Percentiles rank a stretch among this genome's conserved stretches.
Conservation (phyloP, 1,140 invertebrate species). For the Cydia fagiglandana region DNA sequence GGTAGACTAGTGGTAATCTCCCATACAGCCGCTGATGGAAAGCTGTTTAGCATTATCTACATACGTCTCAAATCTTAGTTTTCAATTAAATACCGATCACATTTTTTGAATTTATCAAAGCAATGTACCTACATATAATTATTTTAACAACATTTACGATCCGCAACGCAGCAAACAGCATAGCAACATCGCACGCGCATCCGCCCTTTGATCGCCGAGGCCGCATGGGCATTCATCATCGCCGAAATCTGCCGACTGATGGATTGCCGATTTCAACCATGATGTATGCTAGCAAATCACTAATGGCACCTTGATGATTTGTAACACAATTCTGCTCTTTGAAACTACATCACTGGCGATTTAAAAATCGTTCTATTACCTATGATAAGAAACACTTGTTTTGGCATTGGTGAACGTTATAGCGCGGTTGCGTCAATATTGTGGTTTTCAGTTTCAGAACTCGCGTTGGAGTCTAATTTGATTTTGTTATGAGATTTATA, state of each 20-base stretch:
- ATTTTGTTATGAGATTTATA: not conserved
- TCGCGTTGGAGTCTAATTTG: too few species aligned
- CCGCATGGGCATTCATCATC: constrained; percentile 6
- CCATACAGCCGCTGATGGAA: not conserved
- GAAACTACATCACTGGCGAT: not conserved
- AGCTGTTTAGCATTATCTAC: not conserved
- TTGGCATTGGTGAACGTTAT: not conserved
- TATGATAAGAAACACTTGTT: not conserved
- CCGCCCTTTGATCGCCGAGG: constrained; percentile 18
- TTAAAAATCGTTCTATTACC: not conserved
- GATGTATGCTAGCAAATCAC: not conserved
- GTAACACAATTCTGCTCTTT: constrained; percentile 6
- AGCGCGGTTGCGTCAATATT: too few species aligned
- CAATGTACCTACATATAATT: not conserved
- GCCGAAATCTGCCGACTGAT: not conserved
- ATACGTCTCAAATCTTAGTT: not conserved
- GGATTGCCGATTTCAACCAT: constrained; percentile 1
- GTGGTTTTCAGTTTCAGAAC: too few species aligned
- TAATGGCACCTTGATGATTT: constrained; percentile 12
- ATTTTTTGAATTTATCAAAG: not conserved
- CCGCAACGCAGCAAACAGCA: constrained; percentile 1
- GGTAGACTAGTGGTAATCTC: too few species aligned
- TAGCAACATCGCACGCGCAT: not conserved
- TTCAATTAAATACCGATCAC: not conserved
- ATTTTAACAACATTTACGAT: constrained; percentile 16